Evolutionary conservation across 2,797 vertebrate genomes (phyloP).

Genomic region (Dryobates pubescens): DNA sequence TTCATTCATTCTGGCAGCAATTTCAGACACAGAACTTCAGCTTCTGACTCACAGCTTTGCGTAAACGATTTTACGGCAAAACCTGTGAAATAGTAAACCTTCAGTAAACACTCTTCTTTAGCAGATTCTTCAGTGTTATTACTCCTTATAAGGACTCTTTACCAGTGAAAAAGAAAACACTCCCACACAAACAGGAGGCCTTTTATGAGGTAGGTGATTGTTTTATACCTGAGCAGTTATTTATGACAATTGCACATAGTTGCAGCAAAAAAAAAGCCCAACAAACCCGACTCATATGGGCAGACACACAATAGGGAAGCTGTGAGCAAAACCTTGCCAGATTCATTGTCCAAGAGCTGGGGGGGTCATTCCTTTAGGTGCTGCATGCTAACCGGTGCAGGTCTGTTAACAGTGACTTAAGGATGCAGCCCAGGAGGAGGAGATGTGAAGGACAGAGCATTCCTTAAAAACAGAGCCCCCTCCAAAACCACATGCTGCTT

Average conservation of each 20-base stretch:
- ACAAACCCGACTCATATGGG: background rate
- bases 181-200: background rate
- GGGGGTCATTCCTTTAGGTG: background rate
- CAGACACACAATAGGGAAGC: background rate
- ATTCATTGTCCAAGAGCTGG: background rate
- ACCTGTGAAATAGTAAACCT: constrained; percentile 58
- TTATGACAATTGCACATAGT: background rate
- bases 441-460: background rate
- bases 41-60: constrained; percentile 66
- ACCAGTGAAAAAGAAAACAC: background rate
- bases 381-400: rapidly evolving
- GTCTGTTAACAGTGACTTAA: background rate
- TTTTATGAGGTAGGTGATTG: constrained; percentile 11
- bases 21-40: constrained; percentile 13
- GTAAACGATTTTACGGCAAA: constrained; percentile 60
- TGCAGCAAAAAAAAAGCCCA: background rate
- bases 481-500: background rate
- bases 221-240: constrained; percentile 27
- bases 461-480: background rate
- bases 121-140: constrained; percentile 15
- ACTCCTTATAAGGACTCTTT: constrained; percentile 63
- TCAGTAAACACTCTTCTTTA: constrained; percentile 38
- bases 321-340: background rate
- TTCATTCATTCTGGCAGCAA: constrained; percentile 53
- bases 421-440: background rate